Evolutionary conservation across 2,888 invertebrate species (phyloP).

Genomic region (Lysandra coridon): DNA sequence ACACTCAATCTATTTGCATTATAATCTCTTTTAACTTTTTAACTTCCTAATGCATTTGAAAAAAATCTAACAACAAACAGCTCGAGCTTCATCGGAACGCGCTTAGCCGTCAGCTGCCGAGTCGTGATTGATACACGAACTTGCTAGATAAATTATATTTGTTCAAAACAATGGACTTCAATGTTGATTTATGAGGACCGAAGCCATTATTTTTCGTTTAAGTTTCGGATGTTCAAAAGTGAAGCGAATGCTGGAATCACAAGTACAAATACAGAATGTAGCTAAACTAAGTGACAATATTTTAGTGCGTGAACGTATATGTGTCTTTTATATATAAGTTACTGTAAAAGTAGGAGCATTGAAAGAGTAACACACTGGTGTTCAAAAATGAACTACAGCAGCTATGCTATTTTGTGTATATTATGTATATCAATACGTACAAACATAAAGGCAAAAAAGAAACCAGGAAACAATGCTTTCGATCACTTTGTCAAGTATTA

Average conservation of each 20-base stretch:
- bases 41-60: neutral
- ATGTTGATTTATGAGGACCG: constrained; percentile 5
- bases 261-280: neutral
- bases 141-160: constrained; percentile 20
- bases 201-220: constrained; percentile 8
- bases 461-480: too few species aligned
- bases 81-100: neutral
- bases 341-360: too few species aligned
- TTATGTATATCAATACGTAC: too few species aligned
- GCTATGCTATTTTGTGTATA: too few species aligned
- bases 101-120: neutral
- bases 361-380: too few species aligned
- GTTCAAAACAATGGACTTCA: constrained; percentile 9
- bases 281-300: too few species aligned
- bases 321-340: too few species aligned
- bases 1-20: too few species aligned
- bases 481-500: too few species aligned
- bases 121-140: neutral
- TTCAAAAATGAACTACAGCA: too few species aligned
- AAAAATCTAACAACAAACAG: neutral
- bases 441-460: too few species aligned
- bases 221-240: neutral
- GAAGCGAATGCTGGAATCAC: neutral
- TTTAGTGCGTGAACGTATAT: neutral
- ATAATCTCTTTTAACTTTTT: neutral